Percentiles rank a stretch among this genome's conserved stretches.
These are phyloP conservation scores for Betta splendens DNA, from an alignment of 2,797 vertebrate species.

Conservation along the genomic window DNA sequence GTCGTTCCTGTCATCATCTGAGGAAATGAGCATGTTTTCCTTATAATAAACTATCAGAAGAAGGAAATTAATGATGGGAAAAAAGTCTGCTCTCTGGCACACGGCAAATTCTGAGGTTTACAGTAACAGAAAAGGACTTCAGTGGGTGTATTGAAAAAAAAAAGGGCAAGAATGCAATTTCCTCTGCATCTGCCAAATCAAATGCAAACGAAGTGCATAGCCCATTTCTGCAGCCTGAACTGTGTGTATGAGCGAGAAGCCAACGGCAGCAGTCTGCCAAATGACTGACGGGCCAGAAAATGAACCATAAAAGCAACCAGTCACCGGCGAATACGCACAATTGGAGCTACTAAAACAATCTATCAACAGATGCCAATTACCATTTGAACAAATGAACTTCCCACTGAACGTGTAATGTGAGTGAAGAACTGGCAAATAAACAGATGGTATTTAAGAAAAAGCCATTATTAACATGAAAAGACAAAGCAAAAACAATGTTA, in stretches of 20 bases:
- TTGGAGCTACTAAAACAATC: conserved; percentile 36
- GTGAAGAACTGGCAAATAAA: conserved; percentile 11
- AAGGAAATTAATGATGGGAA: conserved; percentile 7
- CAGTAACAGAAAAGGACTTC: conserved; percentile 30
- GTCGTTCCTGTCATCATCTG: conserved; percentile 13
- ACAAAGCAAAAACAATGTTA: not conserved
- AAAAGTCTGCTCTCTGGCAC: conserved; percentile 19
- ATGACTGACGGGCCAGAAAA: conserved; percentile 60
- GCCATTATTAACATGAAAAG: too few species aligned
- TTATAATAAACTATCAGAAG: conserved; percentile 13
- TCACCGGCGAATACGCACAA: conserved; percentile 47
- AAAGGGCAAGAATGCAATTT: conserved; percentile 59
- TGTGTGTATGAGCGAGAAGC: conserved; percentile 21
- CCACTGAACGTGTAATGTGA: conserved; percentile 3
- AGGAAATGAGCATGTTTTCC: conserved; percentile 14
- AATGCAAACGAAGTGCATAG: conserved; percentile 60
- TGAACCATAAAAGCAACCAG: conserved; percentile 59
- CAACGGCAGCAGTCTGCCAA: conserved; percentile 51
- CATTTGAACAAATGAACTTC: conserved; percentile 28
- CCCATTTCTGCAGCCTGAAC: conserved; percentile 40
- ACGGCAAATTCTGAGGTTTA: conserved; percentile 27
- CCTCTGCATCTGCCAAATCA: conserved; percentile 61
- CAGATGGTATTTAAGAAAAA: not conserved
- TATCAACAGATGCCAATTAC: conserved; percentile 28
- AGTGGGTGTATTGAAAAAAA: conserved; percentile 26